Percentiles rank a stretch among this genome's conserved stretches.
Evolutionary conservation across 2,888 invertebrate genomes (phyloP).

Genomic region (Caenorhabditis sp.): DNA sequence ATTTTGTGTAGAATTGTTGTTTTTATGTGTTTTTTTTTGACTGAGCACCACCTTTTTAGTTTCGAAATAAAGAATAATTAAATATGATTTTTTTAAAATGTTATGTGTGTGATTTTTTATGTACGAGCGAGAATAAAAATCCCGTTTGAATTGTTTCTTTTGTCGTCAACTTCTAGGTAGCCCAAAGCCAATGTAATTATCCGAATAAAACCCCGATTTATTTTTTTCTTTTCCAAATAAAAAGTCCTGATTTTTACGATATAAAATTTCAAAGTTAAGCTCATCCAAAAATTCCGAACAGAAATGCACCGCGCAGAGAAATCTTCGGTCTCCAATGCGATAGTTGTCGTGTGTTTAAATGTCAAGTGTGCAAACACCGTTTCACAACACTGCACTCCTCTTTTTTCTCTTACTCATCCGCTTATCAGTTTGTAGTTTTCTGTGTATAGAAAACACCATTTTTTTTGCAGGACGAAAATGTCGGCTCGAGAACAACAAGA

Average conservation of each 20-base stretch:
- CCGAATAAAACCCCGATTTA: not conserved
- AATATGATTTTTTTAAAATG: constrained; percentile 18
- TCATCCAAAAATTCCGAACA: not conserved
- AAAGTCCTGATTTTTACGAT: no score
- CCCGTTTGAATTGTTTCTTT: not conserved
- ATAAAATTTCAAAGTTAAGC: no score
- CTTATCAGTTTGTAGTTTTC: not conserved
- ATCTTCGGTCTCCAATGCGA: not conserved
- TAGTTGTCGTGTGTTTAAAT: not conserved
- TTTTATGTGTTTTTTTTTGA: constrained; percentile 32
- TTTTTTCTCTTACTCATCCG: constrained; percentile 1
- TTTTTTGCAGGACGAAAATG: constrained; percentile 9
- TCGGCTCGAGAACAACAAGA: constrained; percentile 49
- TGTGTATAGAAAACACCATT: not conserved
- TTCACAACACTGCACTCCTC: constrained; percentile 7
- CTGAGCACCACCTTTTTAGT: constrained; percentile 39
- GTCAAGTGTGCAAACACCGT: constrained; percentile 23
- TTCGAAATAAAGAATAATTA: constrained; percentile 47
- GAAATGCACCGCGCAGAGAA: not conserved
- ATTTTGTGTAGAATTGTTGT: constrained; percentile 45
- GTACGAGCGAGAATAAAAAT: constrained; percentile 6
- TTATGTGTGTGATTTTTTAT: constrained; percentile 16
- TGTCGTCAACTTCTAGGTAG: not conserved
- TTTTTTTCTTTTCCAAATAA: not conserved
- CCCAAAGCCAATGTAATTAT: not conserved